Evolutionary conservation across 2,888 invertebrate species (phyloP), one percentile per base, ranked within the genome.

Genomic region (Athrips mouffetella): DNA sequence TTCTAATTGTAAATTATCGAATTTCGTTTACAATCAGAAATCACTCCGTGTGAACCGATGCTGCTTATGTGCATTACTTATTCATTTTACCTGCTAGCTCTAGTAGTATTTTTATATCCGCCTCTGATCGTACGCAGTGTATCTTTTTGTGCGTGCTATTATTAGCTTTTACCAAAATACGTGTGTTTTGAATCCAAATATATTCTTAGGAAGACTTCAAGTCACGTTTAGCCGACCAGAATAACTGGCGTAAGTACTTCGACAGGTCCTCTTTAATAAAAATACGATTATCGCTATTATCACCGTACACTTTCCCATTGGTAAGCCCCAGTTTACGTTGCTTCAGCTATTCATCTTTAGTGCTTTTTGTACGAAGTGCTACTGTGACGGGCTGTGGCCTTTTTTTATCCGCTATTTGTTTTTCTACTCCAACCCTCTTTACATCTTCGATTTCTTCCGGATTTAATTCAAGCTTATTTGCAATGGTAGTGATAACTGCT

Each of bases 211-310:
- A 5, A 0, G 15, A 3, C n/a, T 27, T 37, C 0, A 46, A 18
- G 5, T 18, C 11, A n/a, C 2, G 15, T 18, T 46, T 46, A 3
- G 46, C 37, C 1, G 2, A 2, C 46, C 46, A 47, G n/a, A 47
- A 29, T 2, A 47, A 1, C n/a, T 47, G 18, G 2, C 39, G 27
- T 6, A 15, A 2, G 11, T 27, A 46, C 25, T 29, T 47, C 0
- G 37, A 6, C 1, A 47, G 15, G 13, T 47, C 13, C 13, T 47
- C 47, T 11, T 39, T 37, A 0, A 47, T 29, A 13, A 29, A 47
- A 0, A 47, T 8, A 4, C 20, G 10, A 18, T 1, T 3, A 1
- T 18, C 10, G 37, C 16, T 29, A 2, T 8, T 8, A 25, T 39
- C 16, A 1, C 5, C 10, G 4, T 18, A 15, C 1, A 47, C 10